Base-by-base conservation (phyloP, 30 jellyfish, hydroid and myxozoan species). In the Rhopilema esculentum region DNA sequence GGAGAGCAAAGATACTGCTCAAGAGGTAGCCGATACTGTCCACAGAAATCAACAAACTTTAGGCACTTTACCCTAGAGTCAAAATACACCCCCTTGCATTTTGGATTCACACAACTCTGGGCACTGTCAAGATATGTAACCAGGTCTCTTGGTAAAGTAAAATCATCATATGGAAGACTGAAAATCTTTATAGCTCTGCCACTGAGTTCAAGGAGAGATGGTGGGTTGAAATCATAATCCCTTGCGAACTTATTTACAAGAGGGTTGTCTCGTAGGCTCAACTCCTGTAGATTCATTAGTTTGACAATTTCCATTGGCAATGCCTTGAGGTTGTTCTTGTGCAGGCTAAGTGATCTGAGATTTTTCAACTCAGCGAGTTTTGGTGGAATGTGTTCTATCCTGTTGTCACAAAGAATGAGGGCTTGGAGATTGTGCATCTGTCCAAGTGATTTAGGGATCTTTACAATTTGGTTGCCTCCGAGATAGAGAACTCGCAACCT, bases 1-100 rank as follows among this genome's bases (percentile, higher is more conserved):
- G 98, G 99, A 0, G 99, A 96, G 66, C 99, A 96, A 22, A 96
- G 83, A 72, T 89, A 96, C 79, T 96, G 99, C 28, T 96, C 99
- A 1, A 96, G 75, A 8, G 99, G 99, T 31, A 96, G 78, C 25
- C 99, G 86, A 53, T 66, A 96, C 28, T 91, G 93, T 4, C 99
- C 99, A 88, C 99, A 96, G 69, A 96, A 96, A 69, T 96, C 99
- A 25, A 96, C 99, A 88, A 96, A 96, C 79, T 96, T 96, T 48
- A 96, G 88, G 76, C 98, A 91, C 53, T 93, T 82, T 29, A 96
- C 91, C 21, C 99, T 90, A 12, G 99, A 87, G 79, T 96, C 99
- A 91, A 96, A 96, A 89, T 96, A 96, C 20, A 96, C 99, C 1
- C 99, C 99, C 67, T 90, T 97, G 91, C 99, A 96, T 79, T 88